Percentiles rank a stretch among this genome's conserved stretches.
Evolutionary conservation across 2,888 invertebrate species (phyloP).

Genomic region (Horisme vitalbata): DNA sequence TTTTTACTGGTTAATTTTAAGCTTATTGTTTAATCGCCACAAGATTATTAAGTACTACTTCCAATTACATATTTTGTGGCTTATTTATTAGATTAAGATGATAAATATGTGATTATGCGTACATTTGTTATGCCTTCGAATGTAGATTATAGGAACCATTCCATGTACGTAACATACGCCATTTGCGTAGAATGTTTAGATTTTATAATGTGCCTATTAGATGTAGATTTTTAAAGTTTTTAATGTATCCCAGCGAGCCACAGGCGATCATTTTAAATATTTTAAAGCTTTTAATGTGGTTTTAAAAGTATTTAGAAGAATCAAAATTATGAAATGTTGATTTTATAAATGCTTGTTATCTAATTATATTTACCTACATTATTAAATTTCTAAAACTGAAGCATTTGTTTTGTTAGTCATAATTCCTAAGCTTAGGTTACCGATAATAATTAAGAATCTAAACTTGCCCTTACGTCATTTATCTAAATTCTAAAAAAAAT

Average conservation of each 20-base stretch:
- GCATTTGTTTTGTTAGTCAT: conserved; percentile 1
- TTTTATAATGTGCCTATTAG: conserved; percentile 55
- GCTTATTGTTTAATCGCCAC: too few relatives aligned
- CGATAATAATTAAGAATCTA: too few relatives aligned
- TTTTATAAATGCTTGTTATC: conserved; percentile 59
- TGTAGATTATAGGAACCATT: background rate
- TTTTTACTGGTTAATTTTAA: too few relatives aligned
- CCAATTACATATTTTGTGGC: conserved; percentile 1
- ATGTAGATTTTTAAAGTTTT: conserved; percentile 57
- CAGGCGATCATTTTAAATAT: conserved; percentile 37
- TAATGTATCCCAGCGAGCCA: conserved; percentile 48
- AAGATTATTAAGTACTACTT: conserved; percentile 10
- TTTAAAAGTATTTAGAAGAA: conserved; percentile 30
- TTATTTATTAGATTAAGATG: background rate
- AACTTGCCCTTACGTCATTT: too few relatives aligned
- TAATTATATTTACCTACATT: conserved; percentile 59
- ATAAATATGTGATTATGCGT: background rate
- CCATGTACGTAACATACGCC: conserved; percentile 40
- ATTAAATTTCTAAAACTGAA: conserved; percentile 29
- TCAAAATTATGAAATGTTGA: conserved; percentile 54
- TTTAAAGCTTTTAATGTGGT: conserved; percentile 44
- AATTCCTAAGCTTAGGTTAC: too few relatives aligned
- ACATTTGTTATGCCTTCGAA: background rate
- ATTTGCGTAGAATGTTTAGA: conserved; percentile 62
- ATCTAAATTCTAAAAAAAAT: too few relatives aligned